These are phyloP conservation scores for Otus sunia DNA, from an alignment of 2,113 vertebrate genomes.

Conservation along the genomic window DNA sequence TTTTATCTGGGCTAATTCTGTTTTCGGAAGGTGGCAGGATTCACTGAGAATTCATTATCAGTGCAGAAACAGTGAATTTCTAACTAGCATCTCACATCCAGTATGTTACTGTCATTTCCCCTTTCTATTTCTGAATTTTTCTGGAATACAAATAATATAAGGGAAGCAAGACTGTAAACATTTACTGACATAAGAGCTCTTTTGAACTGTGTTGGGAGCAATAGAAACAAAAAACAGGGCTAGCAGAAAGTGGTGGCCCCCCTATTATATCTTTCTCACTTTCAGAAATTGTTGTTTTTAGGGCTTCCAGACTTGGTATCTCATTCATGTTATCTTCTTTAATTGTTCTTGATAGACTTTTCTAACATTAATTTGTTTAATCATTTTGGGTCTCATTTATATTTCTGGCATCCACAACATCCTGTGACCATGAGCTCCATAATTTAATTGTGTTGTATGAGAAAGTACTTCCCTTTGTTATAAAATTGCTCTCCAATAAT, in stretches of 20 bases:
- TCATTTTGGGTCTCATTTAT: not conserved
- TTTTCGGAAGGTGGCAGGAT: not conserved
- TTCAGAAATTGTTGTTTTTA: not conserved
- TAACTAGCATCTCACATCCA: not conserved
- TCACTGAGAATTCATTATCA: not conserved
- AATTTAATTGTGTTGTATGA: slow-evolving; percentile 5
- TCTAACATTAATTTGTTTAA: not conserved
- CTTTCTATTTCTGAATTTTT: not conserved
- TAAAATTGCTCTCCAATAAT: slow-evolving; percentile 50
- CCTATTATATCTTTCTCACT: not conserved
- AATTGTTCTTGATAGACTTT: not conserved
- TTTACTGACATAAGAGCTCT: not conserved
- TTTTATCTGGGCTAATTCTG: not conserved
- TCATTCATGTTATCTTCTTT: not conserved
- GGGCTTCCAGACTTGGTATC: not conserved
- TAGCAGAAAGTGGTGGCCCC: not conserved
- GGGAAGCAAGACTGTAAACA: not conserved
- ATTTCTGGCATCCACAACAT: slow-evolving; percentile 43
- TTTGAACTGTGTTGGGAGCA: not conserved
- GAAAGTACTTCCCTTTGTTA: slow-evolving; percentile 51
- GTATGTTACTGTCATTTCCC: not conserved
- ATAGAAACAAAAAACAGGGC: not conserved
- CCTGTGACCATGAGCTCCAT: not conserved
- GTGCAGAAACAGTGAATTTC: not conserved
- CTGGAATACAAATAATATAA: not conserved